Conservation (phyloP, 2,113 vertebrate genomes). For the Pedetes capensis region DNA sequence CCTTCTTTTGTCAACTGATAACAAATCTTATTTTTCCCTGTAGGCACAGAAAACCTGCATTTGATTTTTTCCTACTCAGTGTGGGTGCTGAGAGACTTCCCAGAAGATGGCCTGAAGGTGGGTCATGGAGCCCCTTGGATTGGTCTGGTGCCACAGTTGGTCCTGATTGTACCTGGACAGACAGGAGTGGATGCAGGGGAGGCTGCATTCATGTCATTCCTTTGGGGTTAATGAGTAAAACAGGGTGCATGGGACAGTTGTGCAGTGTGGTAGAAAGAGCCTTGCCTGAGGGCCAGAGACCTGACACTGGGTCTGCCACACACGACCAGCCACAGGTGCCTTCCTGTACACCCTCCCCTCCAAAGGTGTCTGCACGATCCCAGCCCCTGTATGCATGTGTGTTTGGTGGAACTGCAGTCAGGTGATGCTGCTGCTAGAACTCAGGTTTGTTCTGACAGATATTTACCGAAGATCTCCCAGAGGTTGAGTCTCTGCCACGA, state of each 20-base stretch:
- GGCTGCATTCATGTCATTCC: not conserved
- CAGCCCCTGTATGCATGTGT: fast-evolving
- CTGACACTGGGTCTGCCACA: fast-evolving
- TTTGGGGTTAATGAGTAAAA: not conserved
- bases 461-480: slow-evolving; percentile 97
- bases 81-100: slow-evolving; percentile 96
- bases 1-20: not conserved
- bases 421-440: not conserved
- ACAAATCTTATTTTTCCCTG: slow-evolving; percentile 26
- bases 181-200: not conserved
- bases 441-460: slow-evolving; percentile 85
- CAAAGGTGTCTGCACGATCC: not conserved
- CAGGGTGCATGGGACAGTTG: not conserved
- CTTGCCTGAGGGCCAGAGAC: not conserved
- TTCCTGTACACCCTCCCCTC: not conserved
- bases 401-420: not conserved
- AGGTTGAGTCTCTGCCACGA: slow-evolving; percentile 94
- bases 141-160: not conserved
- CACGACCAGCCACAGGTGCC: not conserved
- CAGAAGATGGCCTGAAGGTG: slow-evolving; percentile 97
- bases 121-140: not conserved
- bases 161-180: not conserved
- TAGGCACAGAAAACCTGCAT: slow-evolving; percentile 94
- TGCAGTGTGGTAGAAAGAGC: not conserved
- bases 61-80: slow-evolving; percentile 96